Base-by-base conservation (phyloP, 2,113 vertebrate genomes). In the Junco hyemalis region DNA sequence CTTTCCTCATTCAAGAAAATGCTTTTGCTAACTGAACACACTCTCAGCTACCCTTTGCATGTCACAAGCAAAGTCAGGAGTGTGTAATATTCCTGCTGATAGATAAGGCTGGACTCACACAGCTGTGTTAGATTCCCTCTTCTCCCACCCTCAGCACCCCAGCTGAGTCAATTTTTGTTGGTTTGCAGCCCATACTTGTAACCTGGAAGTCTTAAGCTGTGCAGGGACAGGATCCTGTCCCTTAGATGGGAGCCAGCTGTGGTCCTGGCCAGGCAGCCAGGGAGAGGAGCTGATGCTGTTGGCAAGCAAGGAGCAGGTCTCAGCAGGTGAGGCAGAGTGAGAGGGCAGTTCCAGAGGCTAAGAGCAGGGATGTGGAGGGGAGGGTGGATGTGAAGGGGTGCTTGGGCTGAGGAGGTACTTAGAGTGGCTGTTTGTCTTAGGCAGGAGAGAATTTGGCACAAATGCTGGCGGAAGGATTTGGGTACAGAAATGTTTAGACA, bases 21-120 rank as follows among this genome's bases (percentile, higher is more conserved):
- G 5, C 35, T 86, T 95, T 74, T 78, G 60, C 38, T 86, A 40
- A 81, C 91, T 93, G 78, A 95, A 90, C 93, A 90, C 69, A 83
- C 60, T 48, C 56, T 74, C 68, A 86, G n/a, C 29, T 50, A 66
- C n/a, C 8, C 17, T 86, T 72, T 86, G 35, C 44, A 56, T 56
- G 56, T 51, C 83, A 78, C 6, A 2, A 64, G 23, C 8, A 3
- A 90, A 86, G 47, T 51, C 78, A 89, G 47, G 48, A 93, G 57
- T 20, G 66, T 60, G 92, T 89, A 70, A 77, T 68, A 73, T 77
- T 63, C 72, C 42, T 8, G 22, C 24, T 82, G 78, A 77, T 7
- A 77, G 54, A 66, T 59, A 50, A 91, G 6, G 19, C 25, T 85
- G 42, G 65, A 73, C 24, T 78, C 50, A 26, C 14, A 70, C 22